These are phyloP conservation scores for Notocelia uddmanniana DNA, from an alignment of 2,888 invertebrate species.

Conservation along the genomic window DNA sequence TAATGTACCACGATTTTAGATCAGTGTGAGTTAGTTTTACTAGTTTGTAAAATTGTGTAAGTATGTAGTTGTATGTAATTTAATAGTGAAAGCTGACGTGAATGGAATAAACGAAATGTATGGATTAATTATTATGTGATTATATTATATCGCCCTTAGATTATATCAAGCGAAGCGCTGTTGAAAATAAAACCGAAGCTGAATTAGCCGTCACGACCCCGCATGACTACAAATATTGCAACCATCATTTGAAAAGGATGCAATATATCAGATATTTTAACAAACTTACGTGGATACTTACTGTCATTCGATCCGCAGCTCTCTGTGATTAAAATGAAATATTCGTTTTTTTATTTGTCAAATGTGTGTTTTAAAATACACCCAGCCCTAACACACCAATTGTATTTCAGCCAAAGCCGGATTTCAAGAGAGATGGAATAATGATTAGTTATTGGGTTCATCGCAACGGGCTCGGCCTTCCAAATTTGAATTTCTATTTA, in stretches of 20 bases:
- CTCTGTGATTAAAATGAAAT: not conserved
- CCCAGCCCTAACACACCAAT: constrained; percentile 3
- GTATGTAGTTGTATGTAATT: not conserved
- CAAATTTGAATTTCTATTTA: constrained; percentile 49
- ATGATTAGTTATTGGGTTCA: constrained; percentile 50
- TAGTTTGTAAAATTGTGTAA: not conserved
- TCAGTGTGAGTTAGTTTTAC: not conserved
- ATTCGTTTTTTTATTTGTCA: not conserved
- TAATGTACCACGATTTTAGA: constrained; percentile 11
- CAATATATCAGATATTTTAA: not conserved
- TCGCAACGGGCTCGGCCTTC: constrained; percentile 45
- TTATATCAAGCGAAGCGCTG: too few species aligned
- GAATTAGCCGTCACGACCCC: not conserved
- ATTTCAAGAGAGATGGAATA: constrained; percentile 41
- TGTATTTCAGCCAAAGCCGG: constrained; percentile 28
- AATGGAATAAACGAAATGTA: not conserved
- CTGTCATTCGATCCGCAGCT: too few species aligned
- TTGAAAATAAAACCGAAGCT: too few species aligned
- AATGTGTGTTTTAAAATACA: too few species aligned
- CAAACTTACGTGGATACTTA: not conserved
- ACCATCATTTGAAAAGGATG: not conserved
- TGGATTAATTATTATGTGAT: not conserved
- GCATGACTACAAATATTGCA: too few species aligned
- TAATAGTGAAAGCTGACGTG: not conserved
- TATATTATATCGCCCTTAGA: too few species aligned